phyloP scores from a whole-genome alignment of 2,797 vertebrate genomes.

The Miichthys miiuy region DNA sequence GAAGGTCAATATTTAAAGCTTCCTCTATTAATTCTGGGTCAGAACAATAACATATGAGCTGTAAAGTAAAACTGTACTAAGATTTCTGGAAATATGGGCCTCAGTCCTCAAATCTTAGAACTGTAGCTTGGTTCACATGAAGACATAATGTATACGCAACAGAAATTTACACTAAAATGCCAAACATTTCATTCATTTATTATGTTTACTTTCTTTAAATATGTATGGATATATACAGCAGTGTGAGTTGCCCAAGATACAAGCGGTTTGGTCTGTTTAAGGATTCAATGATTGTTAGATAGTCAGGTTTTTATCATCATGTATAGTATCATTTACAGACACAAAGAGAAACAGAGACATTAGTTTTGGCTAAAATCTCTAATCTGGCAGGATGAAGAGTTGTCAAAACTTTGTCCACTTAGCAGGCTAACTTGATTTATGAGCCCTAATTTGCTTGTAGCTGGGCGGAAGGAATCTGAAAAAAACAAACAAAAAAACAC shows the following conservation, averaged over 20 bases:
- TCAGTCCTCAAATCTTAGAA: neutral
- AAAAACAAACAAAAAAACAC: neutral
- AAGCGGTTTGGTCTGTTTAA: no score
- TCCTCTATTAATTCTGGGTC: constrained; percentile 4
- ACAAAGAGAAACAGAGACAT: neutral
- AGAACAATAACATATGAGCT: neutral
- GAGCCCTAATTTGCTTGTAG: neutral
- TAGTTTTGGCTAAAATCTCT: neutral
- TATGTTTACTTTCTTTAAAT: neutral
- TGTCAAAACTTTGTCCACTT: neutral
- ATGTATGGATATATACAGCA: neutral
- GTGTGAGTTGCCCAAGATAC: no score
- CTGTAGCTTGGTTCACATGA: neutral
- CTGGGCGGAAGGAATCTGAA: neutral
- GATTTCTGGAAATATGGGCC: neutral
- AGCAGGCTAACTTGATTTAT: neutral
- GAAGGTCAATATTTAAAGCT: neutral
- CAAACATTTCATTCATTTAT: neutral
- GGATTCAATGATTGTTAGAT: no score
- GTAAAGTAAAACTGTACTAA: neutral
- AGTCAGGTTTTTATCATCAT: no score
- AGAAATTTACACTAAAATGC: neutral
- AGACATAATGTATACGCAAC: neutral
- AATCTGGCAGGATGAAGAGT: neutral
- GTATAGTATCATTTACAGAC: neutral